Evolutionary conservation across 2,888 invertebrate genomes (phyloP).

Genomic region (Tipula unca): DNA sequence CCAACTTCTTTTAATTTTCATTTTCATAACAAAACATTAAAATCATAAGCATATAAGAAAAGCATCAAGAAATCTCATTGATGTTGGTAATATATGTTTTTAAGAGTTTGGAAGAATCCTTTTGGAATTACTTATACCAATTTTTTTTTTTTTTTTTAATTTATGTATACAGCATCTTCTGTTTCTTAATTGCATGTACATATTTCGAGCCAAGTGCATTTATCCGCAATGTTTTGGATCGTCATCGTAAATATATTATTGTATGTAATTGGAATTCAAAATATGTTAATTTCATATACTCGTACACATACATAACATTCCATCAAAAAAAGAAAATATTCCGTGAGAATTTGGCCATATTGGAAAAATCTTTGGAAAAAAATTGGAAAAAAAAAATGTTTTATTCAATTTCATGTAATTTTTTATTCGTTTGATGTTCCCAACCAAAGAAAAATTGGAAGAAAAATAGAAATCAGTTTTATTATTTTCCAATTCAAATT

Average conservation of each 20-base stretch:
- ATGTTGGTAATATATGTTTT: neutral
- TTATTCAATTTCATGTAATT: neutral
- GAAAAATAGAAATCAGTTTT: neutral
- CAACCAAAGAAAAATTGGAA: neutral
- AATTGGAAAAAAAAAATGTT: neutral
- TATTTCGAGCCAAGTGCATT: neutral
- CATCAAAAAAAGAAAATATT: neutral
- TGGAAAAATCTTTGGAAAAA: neutral
- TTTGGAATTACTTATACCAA: neutral
- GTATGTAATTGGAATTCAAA: too few relatives aligned
- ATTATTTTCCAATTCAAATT: neutral
- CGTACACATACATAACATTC: too few relatives aligned
- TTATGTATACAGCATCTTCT: neutral
- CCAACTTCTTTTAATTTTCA: neutral
- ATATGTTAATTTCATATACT: too few relatives aligned
- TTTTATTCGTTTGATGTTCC: neutral
- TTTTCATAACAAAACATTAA: constrained; percentile 8
- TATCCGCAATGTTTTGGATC: neutral
- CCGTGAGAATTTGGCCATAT: neutral
- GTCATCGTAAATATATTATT: neutral
- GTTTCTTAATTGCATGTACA: neutral
- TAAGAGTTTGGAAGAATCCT: neutral
- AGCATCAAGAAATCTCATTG: neutral
- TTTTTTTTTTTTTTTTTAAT: neutral
- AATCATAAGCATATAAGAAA: neutral